These are phyloP conservation scores for Xiphias gladius DNA, from an alignment of 2,113 vertebrate genomes.

Conservation along the genomic window DNA sequence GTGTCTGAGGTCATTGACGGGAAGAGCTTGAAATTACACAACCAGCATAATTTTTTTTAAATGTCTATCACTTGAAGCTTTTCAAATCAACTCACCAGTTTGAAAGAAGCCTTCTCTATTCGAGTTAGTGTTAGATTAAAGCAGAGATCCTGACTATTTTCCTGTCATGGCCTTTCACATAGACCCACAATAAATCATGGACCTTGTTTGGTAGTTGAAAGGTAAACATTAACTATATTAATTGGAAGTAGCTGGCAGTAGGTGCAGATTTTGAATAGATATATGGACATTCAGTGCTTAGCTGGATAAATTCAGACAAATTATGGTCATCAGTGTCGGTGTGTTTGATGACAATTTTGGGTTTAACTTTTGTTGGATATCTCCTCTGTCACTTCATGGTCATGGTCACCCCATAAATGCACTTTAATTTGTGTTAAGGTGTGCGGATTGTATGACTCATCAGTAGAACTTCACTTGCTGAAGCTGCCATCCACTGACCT, in stretches of 20 bases:
- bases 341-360: neutral
- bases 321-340: neutral
- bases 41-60: neutral
- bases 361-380: neutral
- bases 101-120: slow-evolving; percentile 4
- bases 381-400: neutral
- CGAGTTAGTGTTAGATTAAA: neutral
- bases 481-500: neutral
- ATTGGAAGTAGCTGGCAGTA: neutral
- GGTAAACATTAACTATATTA: neutral
- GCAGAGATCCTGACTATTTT: neutral
- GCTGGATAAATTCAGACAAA: neutral
- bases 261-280: neutral
- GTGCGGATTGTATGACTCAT: neutral
- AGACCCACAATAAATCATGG: neutral
- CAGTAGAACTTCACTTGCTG: neutral
- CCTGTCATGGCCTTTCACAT: neutral
- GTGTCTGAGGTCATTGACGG: neutral
- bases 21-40: neutral
- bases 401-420: neutral
- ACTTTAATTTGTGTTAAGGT: slow-evolving; percentile 15
- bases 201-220: neutral
- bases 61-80: neutral
- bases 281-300: neutral
- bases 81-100: neutral